phyloP scores from a whole-genome alignment of 2,888 invertebrate species.

The Stenichneumon culpator region DNA sequence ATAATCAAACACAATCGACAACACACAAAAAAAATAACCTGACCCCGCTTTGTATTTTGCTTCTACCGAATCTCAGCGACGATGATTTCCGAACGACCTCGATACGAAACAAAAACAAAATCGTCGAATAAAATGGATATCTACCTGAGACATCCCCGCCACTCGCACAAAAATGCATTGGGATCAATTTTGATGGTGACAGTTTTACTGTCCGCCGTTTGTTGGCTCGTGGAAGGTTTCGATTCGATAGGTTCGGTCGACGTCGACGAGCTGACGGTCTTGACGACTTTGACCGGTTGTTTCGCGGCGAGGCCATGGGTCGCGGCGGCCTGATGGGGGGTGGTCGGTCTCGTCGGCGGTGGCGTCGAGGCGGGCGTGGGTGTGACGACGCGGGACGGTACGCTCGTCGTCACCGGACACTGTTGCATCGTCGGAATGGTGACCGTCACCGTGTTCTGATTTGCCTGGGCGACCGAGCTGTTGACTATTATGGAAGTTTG shows the following conservation, averaged over 20 bases:
- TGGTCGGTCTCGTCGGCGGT: conserved; percentile 86
- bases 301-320: conserved; percentile 80
- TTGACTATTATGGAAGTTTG: conserved; percentile 82
- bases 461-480: conserved; percentile 80
- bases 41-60: too few relatives aligned
- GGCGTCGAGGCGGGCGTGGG: conserved; percentile 83
- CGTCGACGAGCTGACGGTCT: conserved; percentile 79
- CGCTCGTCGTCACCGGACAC: conserved; percentile 78
- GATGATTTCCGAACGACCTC: too few relatives aligned
- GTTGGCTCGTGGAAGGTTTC: conserved; percentile 76
- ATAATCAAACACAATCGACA: too few relatives aligned
- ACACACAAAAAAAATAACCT: too few relatives aligned
- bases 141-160: conserved; percentile 93
- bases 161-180: conserved; percentile 91
- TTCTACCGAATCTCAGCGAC: too few relatives aligned
- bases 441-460: conserved; percentile 80
- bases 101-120: too few relatives aligned
- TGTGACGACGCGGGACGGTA: conserved; percentile 81
- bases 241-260: conserved; percentile 78
- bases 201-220: conserved; percentile 77
- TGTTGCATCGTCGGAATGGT: conserved; percentile 83
- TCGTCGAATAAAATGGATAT: conserved; percentile 3
- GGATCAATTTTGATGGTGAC: conserved; percentile 84
- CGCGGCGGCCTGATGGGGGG: conserved; percentile 83
- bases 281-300: conserved; percentile 75